Evolutionary conservation across 2,113 vertebrate species (phyloP).

Genomic region (Ceyx cyanopectus): DNA sequence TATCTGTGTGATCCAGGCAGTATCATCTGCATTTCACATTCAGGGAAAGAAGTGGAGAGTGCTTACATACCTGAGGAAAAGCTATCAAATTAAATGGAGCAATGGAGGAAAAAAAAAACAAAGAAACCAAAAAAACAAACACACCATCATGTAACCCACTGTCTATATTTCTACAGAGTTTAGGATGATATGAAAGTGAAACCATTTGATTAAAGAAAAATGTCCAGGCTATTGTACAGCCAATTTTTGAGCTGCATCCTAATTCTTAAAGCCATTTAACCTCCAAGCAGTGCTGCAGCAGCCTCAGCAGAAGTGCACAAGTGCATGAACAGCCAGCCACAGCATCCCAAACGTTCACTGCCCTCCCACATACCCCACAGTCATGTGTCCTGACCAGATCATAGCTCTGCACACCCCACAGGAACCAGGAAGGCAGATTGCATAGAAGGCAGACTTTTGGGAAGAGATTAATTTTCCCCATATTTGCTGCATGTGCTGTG

Average conservation of each 20-base stretch:
- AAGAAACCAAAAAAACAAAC: background rate
- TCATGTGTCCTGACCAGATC: background rate
- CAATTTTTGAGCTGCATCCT: background rate
- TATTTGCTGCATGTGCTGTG: background rate
- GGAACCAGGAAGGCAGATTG: background rate
- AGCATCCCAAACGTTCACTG: accelerated
- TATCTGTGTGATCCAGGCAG: background rate
- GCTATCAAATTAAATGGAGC: background rate
- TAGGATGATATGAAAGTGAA: background rate
- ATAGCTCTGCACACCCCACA: background rate
- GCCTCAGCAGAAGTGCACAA: background rate
- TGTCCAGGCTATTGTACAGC: slow-evolving; percentile 36
- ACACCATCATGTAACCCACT: background rate
- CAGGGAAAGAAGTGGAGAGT: background rate
- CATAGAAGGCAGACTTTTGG: background rate
- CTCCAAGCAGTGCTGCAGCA: background rate
- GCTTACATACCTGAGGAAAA: background rate
- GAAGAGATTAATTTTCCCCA: background rate
- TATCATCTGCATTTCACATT: background rate
- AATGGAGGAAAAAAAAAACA: background rate
- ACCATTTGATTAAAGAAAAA: slow-evolving; percentile 19
- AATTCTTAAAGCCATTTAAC: background rate
- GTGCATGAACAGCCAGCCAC: background rate
- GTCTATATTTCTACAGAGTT: background rate
- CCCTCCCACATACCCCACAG: background rate